Evolutionary conservation across 2,888 invertebrate genomes (phyloP).

Genomic region (Synergus umbraculus): DNA sequence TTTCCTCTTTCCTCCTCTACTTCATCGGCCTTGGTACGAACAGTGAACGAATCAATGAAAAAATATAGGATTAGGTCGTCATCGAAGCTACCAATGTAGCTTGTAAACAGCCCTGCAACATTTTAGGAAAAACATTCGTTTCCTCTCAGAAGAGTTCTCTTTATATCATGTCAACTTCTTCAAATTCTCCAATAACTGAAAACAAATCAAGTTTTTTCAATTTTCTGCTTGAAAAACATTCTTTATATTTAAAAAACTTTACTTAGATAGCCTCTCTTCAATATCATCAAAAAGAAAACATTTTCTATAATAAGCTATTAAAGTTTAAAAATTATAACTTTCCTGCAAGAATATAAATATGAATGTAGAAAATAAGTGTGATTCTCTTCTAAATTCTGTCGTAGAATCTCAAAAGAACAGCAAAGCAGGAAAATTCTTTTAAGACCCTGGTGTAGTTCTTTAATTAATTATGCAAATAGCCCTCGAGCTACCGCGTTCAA

Average conservation of each 20-base stretch:
- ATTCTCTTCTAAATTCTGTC: slow-evolving; percentile 33
- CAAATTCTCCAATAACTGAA: not conserved
- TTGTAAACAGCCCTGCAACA: not conserved
- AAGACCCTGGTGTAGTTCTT: slow-evolving; percentile 71
- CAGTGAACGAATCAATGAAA: slow-evolving; percentile 73
- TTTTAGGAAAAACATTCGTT: slow-evolving; percentile 21
- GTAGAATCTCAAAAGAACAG: slow-evolving; percentile 42
- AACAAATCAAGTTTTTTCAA: not conserved
- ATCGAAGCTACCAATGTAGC: slow-evolving; percentile 47
- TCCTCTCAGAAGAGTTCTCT: slow-evolving; percentile 42
- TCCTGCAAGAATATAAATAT: not conserved
- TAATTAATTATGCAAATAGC: slow-evolving; percentile 75
- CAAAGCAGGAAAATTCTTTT: slow-evolving; percentile 70
- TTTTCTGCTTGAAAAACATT: not conserved
- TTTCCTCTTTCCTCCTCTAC: slow-evolving; percentile 58
- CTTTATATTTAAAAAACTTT: not conserved
- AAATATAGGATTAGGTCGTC: slow-evolving; percentile 71
- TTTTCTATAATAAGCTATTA: not conserved
- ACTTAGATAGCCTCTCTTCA: not conserved
- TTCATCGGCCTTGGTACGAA: slow-evolving; percentile 61
- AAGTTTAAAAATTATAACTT: not conserved
- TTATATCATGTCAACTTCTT: not conserved
- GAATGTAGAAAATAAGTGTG: not conserved
- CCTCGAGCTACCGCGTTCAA: slow-evolving; percentile 70
- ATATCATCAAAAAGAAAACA: not conserved